Conservation (phyloP, 2,888 invertebrate genomes). For the Agapostemon virescens region DNA sequence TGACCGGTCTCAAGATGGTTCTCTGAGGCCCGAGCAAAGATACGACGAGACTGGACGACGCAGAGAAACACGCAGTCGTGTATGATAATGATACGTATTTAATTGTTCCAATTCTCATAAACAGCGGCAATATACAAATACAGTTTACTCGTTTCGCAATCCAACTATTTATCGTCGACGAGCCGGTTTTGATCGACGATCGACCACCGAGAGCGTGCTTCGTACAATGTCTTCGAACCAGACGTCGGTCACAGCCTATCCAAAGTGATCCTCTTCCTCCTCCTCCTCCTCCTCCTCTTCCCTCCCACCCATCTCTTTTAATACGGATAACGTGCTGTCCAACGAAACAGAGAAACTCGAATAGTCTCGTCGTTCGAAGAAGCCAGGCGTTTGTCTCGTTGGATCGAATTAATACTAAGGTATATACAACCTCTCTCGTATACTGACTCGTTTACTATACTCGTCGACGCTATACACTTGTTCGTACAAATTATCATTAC, state of each 20-base stretch:
- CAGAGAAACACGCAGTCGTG: constrained; percentile 50
- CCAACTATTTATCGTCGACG: constrained; percentile 57
- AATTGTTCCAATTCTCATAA: constrained; percentile 67
- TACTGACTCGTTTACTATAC: constrained; percentile 61
- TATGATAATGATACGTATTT: constrained; percentile 70
- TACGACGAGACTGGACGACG: constrained; percentile 11
- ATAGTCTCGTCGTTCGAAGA: constrained; percentile 46
- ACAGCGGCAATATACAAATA: constrained; percentile 69
- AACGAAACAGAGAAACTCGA: constrained; percentile 53
- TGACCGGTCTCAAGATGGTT: constrained; percentile 45
- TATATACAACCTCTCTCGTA: constrained; percentile 71
- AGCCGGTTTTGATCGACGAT: constrained; percentile 52
- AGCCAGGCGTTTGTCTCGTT: constrained; percentile 46
- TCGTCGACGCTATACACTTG: constrained; percentile 67
- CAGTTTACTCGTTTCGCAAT: constrained; percentile 58
- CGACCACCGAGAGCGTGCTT: constrained; percentile 65
- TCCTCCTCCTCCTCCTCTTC: constrained; percentile 14
- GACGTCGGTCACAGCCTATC: constrained; percentile 77
- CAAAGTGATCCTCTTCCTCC: constrained; percentile 58
- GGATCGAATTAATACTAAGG: constrained; percentile 52
- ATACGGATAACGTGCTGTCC: constrained; percentile 28
- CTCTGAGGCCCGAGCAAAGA: background rate
- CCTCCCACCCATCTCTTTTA: constrained; percentile 34
- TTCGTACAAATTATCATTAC: constrained; percentile 78
- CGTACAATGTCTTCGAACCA: constrained; percentile 65